These are phyloP conservation scores for Acanthisitta chloris DNA, from an alignment of 2,113 vertebrate species.

Conservation along the genomic window DNA sequence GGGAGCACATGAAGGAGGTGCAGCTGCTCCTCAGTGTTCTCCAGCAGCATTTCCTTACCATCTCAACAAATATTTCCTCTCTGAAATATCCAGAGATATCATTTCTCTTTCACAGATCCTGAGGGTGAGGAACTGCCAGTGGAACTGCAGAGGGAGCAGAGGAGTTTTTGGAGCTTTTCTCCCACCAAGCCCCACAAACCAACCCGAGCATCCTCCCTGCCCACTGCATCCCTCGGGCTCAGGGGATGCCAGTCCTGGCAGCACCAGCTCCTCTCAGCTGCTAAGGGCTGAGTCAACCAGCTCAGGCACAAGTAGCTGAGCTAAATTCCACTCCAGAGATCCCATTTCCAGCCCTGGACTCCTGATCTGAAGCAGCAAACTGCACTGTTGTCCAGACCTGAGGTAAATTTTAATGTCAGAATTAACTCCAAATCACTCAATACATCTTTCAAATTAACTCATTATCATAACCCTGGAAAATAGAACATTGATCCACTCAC, in stretches of 20 bases:
- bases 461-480: conserved; percentile 65
- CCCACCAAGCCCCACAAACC: accelerated
- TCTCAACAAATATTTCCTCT: neutral
- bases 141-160: neutral
- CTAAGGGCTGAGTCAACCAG: neutral
- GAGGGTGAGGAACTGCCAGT: neutral
- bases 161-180: neutral
- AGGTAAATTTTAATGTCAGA: conserved; percentile 56
- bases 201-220: neutral
- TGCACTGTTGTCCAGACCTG: neutral
- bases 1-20: neutral
- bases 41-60: neutral
- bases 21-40: neutral
- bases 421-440: conserved; percentile 51
- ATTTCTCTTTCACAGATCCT: neutral
- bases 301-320: neutral
- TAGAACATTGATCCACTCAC: conserved; percentile 58
- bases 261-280: accelerated
- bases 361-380: conserved; percentile 21
- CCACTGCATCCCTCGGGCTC: neutral
- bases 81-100: neutral
- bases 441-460: conserved; percentile 61
- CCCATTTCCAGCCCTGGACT: neutral
- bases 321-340: neutral
- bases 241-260: neutral